phyloP scores from a whole-genome alignment of 2,888 invertebrate species.

The Periphyllus acericola region DNA sequence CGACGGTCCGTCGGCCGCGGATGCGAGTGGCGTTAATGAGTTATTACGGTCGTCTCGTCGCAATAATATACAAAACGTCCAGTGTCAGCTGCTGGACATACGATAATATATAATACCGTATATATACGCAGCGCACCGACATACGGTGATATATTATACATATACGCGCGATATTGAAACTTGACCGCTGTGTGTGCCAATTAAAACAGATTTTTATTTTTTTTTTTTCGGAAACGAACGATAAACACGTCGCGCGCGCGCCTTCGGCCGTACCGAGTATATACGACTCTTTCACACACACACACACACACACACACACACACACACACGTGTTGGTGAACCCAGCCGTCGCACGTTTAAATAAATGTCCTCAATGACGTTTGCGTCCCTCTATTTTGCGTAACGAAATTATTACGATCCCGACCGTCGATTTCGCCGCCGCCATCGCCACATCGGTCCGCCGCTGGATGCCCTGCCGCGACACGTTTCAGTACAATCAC shows the following conservation, averaged over 20 bases:
- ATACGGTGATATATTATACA: neutral
- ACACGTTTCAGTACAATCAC: neutral
- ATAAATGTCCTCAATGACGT: neutral
- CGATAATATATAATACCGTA: neutral
- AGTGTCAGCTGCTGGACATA: conserved; percentile 40
- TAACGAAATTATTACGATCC: neutral
- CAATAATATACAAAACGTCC: conserved; percentile 15
- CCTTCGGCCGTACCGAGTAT: neutral
- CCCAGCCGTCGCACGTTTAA: neutral
- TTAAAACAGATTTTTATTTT: conserved; percentile 22
- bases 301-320: neutral
- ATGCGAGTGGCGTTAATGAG: conserved; percentile 59
- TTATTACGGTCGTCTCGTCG: conserved; percentile 51
- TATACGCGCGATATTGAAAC: neutral
- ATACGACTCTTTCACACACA: accelerated
- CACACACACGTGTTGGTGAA: neutral
- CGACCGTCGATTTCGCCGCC: no score
- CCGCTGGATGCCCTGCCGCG: neutral
- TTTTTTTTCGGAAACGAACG: neutral
- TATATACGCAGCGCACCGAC: neutral
- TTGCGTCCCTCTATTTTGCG: neutral
- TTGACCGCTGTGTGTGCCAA: conserved; percentile 28
- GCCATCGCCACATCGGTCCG: no score
- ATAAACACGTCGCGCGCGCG: neutral
- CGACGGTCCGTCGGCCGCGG: neutral